Conservation (phyloP, 2,113 vertebrate species). For the Melanotaenia duboulayi region DNA sequence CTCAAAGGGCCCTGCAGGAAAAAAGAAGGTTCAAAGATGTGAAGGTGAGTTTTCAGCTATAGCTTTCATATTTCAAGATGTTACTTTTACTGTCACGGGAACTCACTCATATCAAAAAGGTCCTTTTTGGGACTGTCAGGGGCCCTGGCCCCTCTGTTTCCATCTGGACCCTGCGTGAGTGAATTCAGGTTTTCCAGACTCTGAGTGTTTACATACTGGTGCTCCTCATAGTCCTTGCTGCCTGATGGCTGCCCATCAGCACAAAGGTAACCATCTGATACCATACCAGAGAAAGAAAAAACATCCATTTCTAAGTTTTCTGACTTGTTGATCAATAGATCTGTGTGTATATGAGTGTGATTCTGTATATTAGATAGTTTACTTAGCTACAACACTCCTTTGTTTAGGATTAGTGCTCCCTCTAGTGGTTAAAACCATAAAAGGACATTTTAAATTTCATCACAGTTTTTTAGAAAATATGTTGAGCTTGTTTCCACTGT, state of each 20-base stretch:
- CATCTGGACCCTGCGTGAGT: conserved; percentile 32
- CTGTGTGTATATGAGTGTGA: too few species aligned
- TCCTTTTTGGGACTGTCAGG: conserved; percentile 93
- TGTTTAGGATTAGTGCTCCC: neutral
- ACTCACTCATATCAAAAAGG: conserved; percentile 97
- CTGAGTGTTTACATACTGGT: conserved; percentile 96
- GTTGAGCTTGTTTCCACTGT: too few species aligned
- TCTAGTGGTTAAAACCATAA: neutral
- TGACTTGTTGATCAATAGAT: neutral
- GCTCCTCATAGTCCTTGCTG: conserved; percentile 90
- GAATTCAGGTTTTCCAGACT: conserved; percentile 83
- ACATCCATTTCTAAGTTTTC: neutral
- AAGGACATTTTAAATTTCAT: neutral
- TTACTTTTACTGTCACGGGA: too few species aligned
- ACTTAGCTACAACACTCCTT: too few species aligned
- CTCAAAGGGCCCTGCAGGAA: conserved; percentile 89
- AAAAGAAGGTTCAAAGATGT: neutral
- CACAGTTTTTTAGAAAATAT: neutral
- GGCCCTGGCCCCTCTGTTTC: conserved; percentile 18
- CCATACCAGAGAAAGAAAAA: conserved; percentile 66
- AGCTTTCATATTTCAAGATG: neutral
- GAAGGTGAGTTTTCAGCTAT: neutral
- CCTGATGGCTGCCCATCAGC: conserved; percentile 84
- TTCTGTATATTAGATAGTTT: neutral
- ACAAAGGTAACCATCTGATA: conserved; percentile 90